phyloP scores from a whole-genome alignment of 2,113 vertebrate genomes.

The Sorex araneus region DNA sequence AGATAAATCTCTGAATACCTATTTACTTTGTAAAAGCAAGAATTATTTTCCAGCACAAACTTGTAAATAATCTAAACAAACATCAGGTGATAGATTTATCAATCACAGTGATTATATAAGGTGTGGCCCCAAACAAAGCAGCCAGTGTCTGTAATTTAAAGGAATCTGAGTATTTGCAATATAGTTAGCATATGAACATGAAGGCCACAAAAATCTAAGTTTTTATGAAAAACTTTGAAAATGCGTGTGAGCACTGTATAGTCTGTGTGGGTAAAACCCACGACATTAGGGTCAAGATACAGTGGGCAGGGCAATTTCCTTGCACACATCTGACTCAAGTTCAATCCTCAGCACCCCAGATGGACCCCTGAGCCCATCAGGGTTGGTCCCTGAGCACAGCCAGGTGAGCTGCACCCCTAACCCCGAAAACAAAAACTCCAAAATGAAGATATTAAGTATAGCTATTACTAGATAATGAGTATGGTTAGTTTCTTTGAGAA shows the following conservation, averaged over 20 bases:
- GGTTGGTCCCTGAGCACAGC: too few relatives aligned
- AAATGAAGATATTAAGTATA: background rate
- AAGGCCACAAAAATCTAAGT: background rate
- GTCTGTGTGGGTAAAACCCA: background rate
- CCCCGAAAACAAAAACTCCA: too few relatives aligned
- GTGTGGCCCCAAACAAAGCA: background rate
- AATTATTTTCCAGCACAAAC: background rate
- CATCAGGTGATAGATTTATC: background rate
- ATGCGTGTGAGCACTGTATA: background rate
- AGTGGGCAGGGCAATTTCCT: too few relatives aligned
- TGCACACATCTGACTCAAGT: too few relatives aligned
- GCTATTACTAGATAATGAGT: background rate
- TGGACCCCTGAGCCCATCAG: too few relatives aligned
- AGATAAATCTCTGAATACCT: background rate
- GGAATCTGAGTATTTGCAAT: background rate
- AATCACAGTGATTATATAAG: background rate
- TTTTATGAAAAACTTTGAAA: slow-evolving; percentile 3
- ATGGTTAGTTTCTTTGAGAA: background rate
- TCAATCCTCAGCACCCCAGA: too few relatives aligned
- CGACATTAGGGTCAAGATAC: too few relatives aligned
- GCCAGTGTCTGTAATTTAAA: background rate
- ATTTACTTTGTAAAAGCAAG: background rate
- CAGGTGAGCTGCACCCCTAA: too few relatives aligned
- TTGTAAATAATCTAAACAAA: slow-evolving; percentile 36
- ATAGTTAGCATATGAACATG: background rate